Conservation (phyloP, 1,140 invertebrate species). For the Pseudomyrmex dendroicus region DNA sequence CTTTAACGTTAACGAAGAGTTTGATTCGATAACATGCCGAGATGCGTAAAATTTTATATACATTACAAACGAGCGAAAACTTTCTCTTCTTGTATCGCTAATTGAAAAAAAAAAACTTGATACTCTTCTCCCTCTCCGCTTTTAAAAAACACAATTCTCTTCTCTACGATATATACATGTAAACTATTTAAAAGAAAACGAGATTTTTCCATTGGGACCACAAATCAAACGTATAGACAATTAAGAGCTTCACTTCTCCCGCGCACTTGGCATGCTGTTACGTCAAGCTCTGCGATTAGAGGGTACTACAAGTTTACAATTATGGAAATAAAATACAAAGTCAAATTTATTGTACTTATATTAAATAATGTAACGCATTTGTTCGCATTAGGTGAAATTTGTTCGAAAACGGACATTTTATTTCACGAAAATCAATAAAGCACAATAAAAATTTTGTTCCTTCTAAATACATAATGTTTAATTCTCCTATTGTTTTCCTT, state of each 20-base stretch:
- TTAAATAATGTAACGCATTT: slow-evolving; percentile 22
- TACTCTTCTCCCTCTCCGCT: too few species aligned
- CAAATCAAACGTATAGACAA: slow-evolving; percentile 10
- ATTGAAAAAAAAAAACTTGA: too few species aligned
- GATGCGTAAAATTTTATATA: too few species aligned
- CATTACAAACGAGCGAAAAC: too few species aligned
- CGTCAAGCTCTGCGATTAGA: slow-evolving; percentile 11
- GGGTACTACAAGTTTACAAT: not conserved
- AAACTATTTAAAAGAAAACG: not conserved
- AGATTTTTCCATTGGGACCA: slow-evolving; percentile 19
- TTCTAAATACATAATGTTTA: not conserved
- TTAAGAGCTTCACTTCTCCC: not conserved
- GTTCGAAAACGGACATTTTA: slow-evolving; percentile 15
- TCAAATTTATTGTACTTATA: slow-evolving; percentile 1
- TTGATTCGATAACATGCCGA: too few species aligned
- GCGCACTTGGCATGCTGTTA: not conserved
- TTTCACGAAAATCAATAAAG: not conserved
- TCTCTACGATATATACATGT: not conserved
- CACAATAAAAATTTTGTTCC: not conserved
- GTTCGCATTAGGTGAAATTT: slow-evolving; percentile 18
- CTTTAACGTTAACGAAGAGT: too few species aligned
- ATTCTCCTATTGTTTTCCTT: not conserved
- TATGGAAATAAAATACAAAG: not conserved
- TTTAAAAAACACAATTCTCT: not conserved
- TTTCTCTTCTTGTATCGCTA: too few species aligned